Base-by-base conservation (phyloP, 2,113 vertebrate species). In the Dromaius novaehollandiae region DNA sequence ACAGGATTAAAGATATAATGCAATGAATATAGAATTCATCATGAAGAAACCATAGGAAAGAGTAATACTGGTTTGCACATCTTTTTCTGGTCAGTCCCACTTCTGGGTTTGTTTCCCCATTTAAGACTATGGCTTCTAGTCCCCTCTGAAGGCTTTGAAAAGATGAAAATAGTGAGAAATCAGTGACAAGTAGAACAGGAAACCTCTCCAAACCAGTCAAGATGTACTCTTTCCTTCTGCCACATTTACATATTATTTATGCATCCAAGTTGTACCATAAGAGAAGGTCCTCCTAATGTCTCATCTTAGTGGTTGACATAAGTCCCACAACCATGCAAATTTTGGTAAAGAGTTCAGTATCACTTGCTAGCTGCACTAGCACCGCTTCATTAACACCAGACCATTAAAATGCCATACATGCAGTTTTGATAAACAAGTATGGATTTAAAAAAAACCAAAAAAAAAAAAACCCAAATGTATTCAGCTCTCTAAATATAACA, bases 1-100 rank as follows among this genome's bases (percentile, higher is more conserved):
- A 1, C 89, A 96, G 97, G 97, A 89, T 50, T 40, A 78, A 70
- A 44, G 34, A 63, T 42, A 78, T 24, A 96, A 84, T 36, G 83
- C 96, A 96, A 80, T 22, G 34, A 69, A 75, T 6, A 30, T 10
- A 40, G 22, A 85, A 91, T 60, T 50, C 34, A 30, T 36, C 38
- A 18, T 11, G 25, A 80, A 28, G 5, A 61, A 82, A 19, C 10
- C 28, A 30, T 2, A 1, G 14, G 12, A 19, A 89, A 82, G 24
- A 25, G 2, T 8, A 82, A n/a, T 18, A 60, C 10, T 14, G 5
- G 22, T 16, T 3, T 71, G 70, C 25, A 95, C 92, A 64, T 11
- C 15, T 34, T 82, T n/a, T 50, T 60, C 38, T 25, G 26, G 12
- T 66, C 48, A 63, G 53, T 63, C 15, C 5, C 40, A 32, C 24